These are phyloP conservation scores for Brachirus orientalis DNA, from an alignment of 2,113 vertebrate species.

Conservation along the genomic window DNA sequence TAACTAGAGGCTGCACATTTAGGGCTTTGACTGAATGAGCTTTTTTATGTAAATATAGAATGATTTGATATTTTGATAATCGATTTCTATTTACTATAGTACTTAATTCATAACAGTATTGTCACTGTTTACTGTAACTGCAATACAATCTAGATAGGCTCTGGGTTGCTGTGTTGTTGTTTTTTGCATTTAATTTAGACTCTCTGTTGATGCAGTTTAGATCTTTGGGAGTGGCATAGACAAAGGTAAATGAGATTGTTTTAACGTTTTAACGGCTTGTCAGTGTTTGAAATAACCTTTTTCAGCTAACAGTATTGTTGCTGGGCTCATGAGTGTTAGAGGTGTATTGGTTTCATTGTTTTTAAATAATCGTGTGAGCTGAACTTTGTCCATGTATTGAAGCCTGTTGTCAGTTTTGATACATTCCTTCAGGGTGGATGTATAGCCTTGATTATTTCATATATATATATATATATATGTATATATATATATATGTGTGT, in stretches of 20 bases:
- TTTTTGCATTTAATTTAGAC: constrained; percentile 58
- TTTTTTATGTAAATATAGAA: constrained; percentile 87
- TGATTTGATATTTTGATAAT: constrained; percentile 92
- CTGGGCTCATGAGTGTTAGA: constrained; percentile 92
- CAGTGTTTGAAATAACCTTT: constrained; percentile 90
- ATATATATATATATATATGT: constrained; percentile 5
- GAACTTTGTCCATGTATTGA: constrained; percentile 82
- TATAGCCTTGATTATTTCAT: constrained; percentile 76
- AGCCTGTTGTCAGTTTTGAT: constrained; percentile 91
- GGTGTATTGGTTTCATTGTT: constrained; percentile 89
- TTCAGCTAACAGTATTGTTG: constrained; percentile 79
- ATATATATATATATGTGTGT: constrained; percentile 21
- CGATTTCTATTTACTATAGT: constrained; percentile 89
- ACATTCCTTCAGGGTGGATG: constrained; percentile 99
- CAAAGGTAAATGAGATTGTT: constrained; percentile 81
- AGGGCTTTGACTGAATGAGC: constrained; percentile 87
- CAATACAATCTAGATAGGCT: constrained; percentile 91
- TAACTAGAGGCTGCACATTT: constrained; percentile 85
- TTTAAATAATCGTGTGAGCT: constrained; percentile 80
- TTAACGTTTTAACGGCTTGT: constrained; percentile 86
- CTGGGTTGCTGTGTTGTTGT: constrained; percentile 84
- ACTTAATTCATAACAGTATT: constrained; percentile 88
- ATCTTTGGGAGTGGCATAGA: constrained; percentile 87
- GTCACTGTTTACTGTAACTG: constrained; percentile 92
- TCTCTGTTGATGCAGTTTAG: constrained; percentile 61